Base-by-base conservation (phyloP, 2,888 invertebrate species). In the Tiliacea aurago region DNA sequence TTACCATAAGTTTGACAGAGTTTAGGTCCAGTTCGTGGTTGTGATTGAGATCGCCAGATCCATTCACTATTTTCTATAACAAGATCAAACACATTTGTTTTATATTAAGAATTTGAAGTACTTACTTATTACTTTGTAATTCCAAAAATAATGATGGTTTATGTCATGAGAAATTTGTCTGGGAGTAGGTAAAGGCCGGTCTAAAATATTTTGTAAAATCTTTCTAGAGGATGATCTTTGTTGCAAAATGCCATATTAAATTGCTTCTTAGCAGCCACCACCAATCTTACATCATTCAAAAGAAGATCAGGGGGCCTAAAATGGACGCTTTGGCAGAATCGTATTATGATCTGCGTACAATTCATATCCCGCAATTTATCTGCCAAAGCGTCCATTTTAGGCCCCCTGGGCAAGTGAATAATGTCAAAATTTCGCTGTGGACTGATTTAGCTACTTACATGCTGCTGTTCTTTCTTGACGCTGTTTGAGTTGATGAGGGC, bases 31-130 rank as follows among this genome's bases (percentile, higher is more conserved):
- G 87, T 84, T 94, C 93, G 74, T 95, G 95, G 72, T 96, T 96
- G 86, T 96, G 96, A 78, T 96, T 96, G 80, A 95, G 91, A 90
- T 96, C 96, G 4, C 96, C 94, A 55, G 95, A 92, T n/a, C 94
- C 94, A 77, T 95, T 95, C 62, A 94, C 90, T 37, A 86, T 90
- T 91, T 94, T 95, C 91, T 95, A 93, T 41, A 92, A 90, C 47
- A 77, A 68, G 20, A 63, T 18, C 15, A 58, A 20, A 51, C 10
- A 11, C 1, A 51, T 11, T 51, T 2, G 7, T 41, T 67, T 45
- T 11, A 18, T 28, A 13, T 20, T 18, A 15, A 20, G n/a, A 51
- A 10, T 51, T 37, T 63, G 20, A 63, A 20, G 15, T n/a, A 33
- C 10, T 20, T 6, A 18, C n/a, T n/a, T n/a, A 4, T 5, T 18